Base-by-base conservation (phyloP, 2,797 vertebrate species). In the Mormyrops boulengeri region DNA sequence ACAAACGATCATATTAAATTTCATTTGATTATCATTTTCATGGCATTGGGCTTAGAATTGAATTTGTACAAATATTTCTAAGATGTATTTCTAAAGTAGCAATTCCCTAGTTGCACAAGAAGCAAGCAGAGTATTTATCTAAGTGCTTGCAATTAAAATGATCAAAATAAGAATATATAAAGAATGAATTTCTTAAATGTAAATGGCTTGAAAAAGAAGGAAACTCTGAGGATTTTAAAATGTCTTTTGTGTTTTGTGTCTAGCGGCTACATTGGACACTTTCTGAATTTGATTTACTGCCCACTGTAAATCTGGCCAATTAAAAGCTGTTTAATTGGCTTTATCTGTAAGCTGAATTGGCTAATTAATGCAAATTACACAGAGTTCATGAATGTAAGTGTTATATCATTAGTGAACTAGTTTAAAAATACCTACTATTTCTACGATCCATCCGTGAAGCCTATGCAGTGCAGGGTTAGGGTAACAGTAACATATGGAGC, bases 301-400 rank as follows among this genome's bases (percentile, higher is more conserved):
- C 66, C 66, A 73, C 66, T 38, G 73, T 80, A 85, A 49, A 85
- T 85, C 49, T 49, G 82, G n/a, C n/a, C n/a, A n/a, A n/a, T n/a
- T n/a, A n/a, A n/a, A 17, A 49, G 49, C 82, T 26, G n/a, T 85
- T 85, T 85, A 85, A 85, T 47, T 52, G n/a, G 82, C 7, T 22
- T 85, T n/a, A 49, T 26, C 47, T 85, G 41, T 50, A n/a, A 52
- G 47, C 49, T 49, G 44, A 49, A 52, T 85, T 50, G 41, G 19
- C 47, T 85, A 52, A 22, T 49, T 85, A 85, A 85, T 85, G 47
- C 44, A 85, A 85, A 85, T 52, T 85, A 52, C 47, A 50, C 44
- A 5, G 44, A 85, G 49, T 85, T 85, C 8, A 6, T 85, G 22
- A 49, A 49, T 85, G n/a, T 49, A 47, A 85, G 44, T 22, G 49